Base-by-base conservation (phyloP, 2,113 vertebrate species). In the Nanger granti region DNA sequence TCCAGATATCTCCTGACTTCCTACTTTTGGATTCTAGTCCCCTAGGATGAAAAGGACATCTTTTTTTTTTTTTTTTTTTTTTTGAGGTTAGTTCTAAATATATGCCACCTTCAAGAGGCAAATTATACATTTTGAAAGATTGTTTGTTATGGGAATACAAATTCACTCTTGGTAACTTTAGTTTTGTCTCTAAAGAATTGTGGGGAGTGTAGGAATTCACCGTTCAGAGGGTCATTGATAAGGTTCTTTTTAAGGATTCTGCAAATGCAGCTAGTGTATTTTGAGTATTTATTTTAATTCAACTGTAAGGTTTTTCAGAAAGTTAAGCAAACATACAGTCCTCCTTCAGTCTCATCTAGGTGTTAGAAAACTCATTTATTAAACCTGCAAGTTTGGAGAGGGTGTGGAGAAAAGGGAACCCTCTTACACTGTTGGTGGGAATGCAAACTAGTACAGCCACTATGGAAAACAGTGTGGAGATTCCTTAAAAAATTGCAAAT, bases 231-330 rank as follows among this genome's bases (percentile, higher is more conserved):
- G 22, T 44, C 47, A 82, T 64, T 41, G 20, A 2, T 57, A 87
- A 83, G 41, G 12, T 49, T 96, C 59, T 95, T 91, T 95, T 95
- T 12, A 93, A 52, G 64, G 92, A 86, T 18, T 76, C 47, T 89
- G 24, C 13, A 91, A 96, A 47, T 44, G 26, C 15, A 84, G 47
- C 28, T 55, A 83, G 31, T 73, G 7, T 79, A 57, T 76, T 82
- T 86, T 91, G 84, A 94, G 80, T 73, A 88, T 92, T 62, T 92
- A 12, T 60, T 95, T 97, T n/a, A 91, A 92, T 64, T 97, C 34
- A 94, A 64, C 90, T 14, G 5, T 57, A 64, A 59, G n/a, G 22
- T 9, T 5, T 87, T 97, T 52, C 52, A 87, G 20, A 89, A 90
- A 86, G 10, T 34, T 80, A 62, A 90, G 20, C 14, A 89, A 96